Base-by-base conservation (phyloP, 2,797 vertebrate species). In the Gymnothorax javanicus region DNA sequence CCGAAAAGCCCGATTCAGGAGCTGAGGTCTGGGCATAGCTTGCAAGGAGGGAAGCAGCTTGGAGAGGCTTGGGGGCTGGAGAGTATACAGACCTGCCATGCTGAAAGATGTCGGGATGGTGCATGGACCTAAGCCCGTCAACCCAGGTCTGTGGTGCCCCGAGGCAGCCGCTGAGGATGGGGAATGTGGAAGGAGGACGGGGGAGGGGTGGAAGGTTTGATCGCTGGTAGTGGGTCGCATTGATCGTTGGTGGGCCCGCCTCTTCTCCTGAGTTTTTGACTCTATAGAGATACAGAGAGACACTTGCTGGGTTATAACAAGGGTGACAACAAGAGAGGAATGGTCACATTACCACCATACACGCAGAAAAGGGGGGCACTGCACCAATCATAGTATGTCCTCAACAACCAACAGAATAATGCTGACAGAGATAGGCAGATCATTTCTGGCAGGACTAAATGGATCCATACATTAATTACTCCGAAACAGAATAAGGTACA, bases 31-130 rank as follows among this genome's bases (percentile, higher is more conserved):
- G 90, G 92, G 93, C 86, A 94, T 93, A 59, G 92, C 93, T 90
- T 95, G 95, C 69, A 96, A 92, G 91, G 94, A 95, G 88, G 96
- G 95, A 83, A 96, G 92, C 93, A 95, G 88, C 88, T 87, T 89
- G 90, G 95, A 93, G 88, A 96, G 91, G 90, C 92, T 91, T 88
- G 93, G 93, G 84, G 93, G 92, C 93, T 92, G 94, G 87, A 93
- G 89, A 86, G 93, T 90, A 93, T 96, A 98, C 97, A 95, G 94
- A 98, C 97, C 97, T 97, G 97, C 94, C 93, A 95, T 90, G 92
- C 92, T 95, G 94, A 97, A 94, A 90, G 97, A 94, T 87, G 92
- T 91, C 6, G 96, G 94, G 87, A 97, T 94, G 77, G 96, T 91
- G 91, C 95, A 96, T 91, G 95, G 91, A 89, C 93, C 92, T 67